Evolutionary conservation across 2,113 vertebrate species (phyloP).

Genomic region (Salvelinus fontinalis): DNA sequence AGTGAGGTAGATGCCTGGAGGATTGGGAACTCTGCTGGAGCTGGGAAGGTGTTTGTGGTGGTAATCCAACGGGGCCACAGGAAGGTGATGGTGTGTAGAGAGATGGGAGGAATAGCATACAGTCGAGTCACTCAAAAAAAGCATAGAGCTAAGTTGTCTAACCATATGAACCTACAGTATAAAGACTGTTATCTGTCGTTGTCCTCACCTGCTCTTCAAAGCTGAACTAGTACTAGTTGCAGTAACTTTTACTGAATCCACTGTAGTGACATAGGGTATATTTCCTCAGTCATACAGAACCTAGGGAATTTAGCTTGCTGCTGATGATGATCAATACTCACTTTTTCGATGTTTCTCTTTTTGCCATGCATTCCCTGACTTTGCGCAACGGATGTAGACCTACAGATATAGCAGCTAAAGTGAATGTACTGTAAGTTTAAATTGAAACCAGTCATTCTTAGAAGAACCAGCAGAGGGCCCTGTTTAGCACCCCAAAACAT

Average conservation of each 20-base stretch:
- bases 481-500: neutral
- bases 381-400: neutral
- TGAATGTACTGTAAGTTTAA: neutral
- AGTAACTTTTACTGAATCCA: neutral
- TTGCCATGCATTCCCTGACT: no score
- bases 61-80: conserved; percentile 16
- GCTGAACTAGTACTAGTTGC: neutral
- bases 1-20: conserved; percentile 12
- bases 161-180: neutral
- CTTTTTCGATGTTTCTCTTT: no score
- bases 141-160: neutral
- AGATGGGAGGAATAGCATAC: neutral
- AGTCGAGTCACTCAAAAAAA: neutral
- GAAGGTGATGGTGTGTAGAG: conserved; percentile 7
- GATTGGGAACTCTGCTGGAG: neutral
- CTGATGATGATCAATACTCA: no score
- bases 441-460: neutral
- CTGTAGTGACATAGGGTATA: neutral
- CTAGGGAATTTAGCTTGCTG: neutral
- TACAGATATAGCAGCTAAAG: neutral
- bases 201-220: neutral
- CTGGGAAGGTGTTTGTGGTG: conserved; percentile 26
- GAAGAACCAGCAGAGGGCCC: conserved; percentile 57
- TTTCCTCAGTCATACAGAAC: neutral
- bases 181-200: neutral